phyloP scores from a whole-genome alignment of 2,797 vertebrate species.

The Cichlasoma orientale region DNA sequence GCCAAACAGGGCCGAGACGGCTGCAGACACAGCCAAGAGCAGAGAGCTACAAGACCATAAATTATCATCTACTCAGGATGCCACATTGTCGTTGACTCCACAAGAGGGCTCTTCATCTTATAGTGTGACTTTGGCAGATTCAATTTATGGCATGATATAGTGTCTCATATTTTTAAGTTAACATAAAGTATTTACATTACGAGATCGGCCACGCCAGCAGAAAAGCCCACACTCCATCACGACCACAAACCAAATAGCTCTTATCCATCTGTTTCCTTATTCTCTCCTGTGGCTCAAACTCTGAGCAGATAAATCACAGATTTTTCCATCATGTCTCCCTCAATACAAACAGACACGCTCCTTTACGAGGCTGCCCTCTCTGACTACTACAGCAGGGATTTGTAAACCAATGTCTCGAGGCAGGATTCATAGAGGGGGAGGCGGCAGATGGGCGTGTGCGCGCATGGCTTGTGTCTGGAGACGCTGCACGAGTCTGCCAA shows the following conservation, averaged over 20 bases:
- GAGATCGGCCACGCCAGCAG: constrained; percentile 33
- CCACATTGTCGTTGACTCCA: constrained; percentile 54
- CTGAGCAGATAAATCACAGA: constrained; percentile 58
- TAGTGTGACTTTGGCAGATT: constrained; percentile 43
- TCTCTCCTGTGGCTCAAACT: constrained; percentile 49
- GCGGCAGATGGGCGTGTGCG: constrained; percentile 56
- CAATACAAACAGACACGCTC: constrained; percentile 68
- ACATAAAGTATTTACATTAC: constrained; percentile 57
- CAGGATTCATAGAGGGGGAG: constrained; percentile 59
- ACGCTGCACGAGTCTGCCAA: constrained; percentile 49
- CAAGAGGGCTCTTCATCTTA: constrained; percentile 61
- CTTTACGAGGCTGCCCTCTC: constrained; percentile 60
- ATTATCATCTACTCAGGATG: constrained; percentile 64
- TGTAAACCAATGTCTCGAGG: constrained; percentile 68
- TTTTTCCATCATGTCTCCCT: constrained; percentile 69
- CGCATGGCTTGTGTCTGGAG: constrained; percentile 64
- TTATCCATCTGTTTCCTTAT: constrained; percentile 67
- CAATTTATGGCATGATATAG: constrained; percentile 46
- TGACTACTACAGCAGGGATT: constrained; percentile 55
- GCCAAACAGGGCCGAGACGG: constrained; percentile 52
- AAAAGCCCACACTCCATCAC: constrained; percentile 57
- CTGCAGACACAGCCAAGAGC: constrained; percentile 40
- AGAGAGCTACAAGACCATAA: constrained; percentile 46
- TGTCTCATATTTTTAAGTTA: constrained; percentile 53
- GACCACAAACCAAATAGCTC: constrained; percentile 57